Base-by-base conservation (phyloP, 1,140 invertebrate species). In the Antheraea pernyi region DNA sequence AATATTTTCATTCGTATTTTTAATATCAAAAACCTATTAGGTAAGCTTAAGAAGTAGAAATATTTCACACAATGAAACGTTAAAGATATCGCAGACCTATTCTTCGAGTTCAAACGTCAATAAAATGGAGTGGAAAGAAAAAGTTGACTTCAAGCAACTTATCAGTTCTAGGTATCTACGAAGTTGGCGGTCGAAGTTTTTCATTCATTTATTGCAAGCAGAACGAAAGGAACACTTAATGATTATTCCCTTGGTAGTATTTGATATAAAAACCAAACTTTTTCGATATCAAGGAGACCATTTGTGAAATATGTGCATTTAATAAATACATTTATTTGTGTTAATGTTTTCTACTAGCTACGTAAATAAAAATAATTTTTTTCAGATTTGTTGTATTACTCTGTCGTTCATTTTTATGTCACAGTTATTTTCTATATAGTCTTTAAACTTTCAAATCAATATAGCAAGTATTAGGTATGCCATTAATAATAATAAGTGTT, bases 121-220 rank as follows among this genome's bases (percentile, higher is more conserved):
- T 89, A 84, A 53, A 53, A 86, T 85, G 76, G 79, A 80, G 76
- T 80, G 77, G 76, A 82, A 83, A 80, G 83, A 83, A 86, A 89
- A 88, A 88, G 82, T 89, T 88, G 76, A 81, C 84, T 82, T 77
- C 73, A 67, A 76, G 78, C 84, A 80, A 85, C 81, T 88, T 89
- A 89, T 85, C 83, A 87, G 84, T 85, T 84, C 30, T 63, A 63
- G 61, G 82, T 85, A 83, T 84, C 84, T 82, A 76, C 75, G 63
- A 80, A 87, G 83, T 88, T 82, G 72, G 73, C 77, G 75, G 75
- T 59, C 53, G 74, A 78, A 82, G 82, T 86, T 88, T 86, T 82
- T 85, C 82, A 88, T 86, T 81, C 85, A 89, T 88, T 89, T 87
- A 87, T 87, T 83, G 79, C 82, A 85, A 77, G 80, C 82, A 79